phyloP scores from a whole-genome alignment of 2,113 vertebrate species.

The Taurulus bubalis region DNA sequence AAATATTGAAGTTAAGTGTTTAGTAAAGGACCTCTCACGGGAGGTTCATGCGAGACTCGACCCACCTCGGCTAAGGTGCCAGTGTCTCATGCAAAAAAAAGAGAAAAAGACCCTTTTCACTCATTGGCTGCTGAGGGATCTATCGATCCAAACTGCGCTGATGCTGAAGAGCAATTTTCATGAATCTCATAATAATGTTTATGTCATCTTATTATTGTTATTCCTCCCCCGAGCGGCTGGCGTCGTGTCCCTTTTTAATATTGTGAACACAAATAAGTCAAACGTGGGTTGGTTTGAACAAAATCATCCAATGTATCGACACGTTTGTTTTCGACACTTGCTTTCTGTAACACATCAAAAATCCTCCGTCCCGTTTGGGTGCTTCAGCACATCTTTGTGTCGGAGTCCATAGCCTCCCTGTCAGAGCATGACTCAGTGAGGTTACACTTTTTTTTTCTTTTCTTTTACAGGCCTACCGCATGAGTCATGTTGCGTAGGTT shows the following conservation, averaged over 20 bases:
- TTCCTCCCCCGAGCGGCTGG: background rate
- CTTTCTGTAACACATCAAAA: background rate
- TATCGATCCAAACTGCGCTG: background rate
- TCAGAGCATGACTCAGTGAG: constrained; percentile 38
- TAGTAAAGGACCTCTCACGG: constrained; percentile 53
- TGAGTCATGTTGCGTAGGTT: constrained; percentile 48
- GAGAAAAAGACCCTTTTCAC: background rate
- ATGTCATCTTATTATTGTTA: constrained; percentile 12
- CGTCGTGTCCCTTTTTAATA: background rate
- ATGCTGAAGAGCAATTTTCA: background rate
- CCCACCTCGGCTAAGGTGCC: background rate
- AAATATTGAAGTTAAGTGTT: constrained; percentile 68
- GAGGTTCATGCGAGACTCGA: constrained; percentile 20
- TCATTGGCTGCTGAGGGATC: background rate
- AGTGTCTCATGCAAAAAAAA: background rate
- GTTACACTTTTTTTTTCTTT: background rate
- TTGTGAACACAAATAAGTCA: background rate
- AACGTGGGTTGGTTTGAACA: background rate
- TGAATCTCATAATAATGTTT: background rate
- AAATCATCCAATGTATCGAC: background rate
- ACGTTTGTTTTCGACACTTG: background rate
- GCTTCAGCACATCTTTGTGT: background rate
- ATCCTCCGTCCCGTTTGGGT: background rate
- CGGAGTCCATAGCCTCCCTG: constrained; percentile 6
- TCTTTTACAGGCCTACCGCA: background rate